Evolutionary conservation across 2,113 vertebrate genomes (phyloP).

Genomic region (Ramphastos sulfuratus): DNA sequence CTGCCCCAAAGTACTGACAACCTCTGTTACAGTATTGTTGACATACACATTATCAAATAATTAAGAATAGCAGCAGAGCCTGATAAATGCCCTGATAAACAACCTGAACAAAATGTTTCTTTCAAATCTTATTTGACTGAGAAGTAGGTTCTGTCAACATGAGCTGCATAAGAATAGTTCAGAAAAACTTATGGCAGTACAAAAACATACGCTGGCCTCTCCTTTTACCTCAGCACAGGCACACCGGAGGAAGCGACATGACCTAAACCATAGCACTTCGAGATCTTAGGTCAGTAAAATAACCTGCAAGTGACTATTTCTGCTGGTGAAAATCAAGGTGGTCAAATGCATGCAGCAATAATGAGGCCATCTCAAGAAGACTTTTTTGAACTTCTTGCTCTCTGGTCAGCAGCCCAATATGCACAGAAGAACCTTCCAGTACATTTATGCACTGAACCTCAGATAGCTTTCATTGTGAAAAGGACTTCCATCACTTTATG

Average conservation of each 20-base stretch:
- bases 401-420: neutral
- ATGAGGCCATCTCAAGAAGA: neutral
- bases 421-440: neutral
- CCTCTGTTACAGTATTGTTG: neutral
- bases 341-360: neutral
- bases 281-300: neutral
- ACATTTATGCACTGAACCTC: neutral
- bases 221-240: neutral
- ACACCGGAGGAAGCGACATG: rapidly evolving
- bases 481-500: neutral
- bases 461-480: neutral
- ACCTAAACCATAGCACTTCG: neutral
- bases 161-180: neutral
- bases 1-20: neutral
- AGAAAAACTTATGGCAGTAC: neutral
- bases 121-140: neutral
- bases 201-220: neutral
- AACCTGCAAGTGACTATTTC: neutral
- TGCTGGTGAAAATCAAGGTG: neutral
- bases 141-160: neutral
- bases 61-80: neutral
- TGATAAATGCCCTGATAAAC: neutral
- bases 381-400: neutral
- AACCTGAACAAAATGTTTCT: neutral
- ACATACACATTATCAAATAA: neutral